phyloP scores from a whole-genome alignment of 2,113 vertebrate species.

The Paradisaea rubra region DNA sequence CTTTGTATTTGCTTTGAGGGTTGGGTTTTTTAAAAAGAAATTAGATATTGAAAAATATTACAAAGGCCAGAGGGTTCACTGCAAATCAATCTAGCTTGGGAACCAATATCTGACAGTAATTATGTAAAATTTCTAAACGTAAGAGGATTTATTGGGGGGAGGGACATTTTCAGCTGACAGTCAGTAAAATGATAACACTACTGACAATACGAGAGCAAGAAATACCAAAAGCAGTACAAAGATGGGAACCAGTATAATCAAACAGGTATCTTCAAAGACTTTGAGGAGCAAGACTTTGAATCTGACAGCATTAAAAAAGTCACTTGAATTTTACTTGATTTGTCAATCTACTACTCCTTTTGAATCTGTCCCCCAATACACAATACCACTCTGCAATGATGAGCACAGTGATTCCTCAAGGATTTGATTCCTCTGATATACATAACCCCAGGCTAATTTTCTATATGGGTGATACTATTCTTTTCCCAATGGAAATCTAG shows the following conservation, averaged over 20 bases:
- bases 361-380: not conserved
- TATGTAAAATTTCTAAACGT: not conserved
- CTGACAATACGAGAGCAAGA: not conserved
- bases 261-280: constrained; percentile 12
- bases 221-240: not conserved
- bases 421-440: constrained; percentile 53
- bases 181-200: not conserved
- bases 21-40: not conserved
- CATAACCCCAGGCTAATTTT: constrained; percentile 62
- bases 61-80: not conserved
- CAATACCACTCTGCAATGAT: not conserved
- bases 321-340: not conserved
- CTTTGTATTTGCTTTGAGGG: not conserved
- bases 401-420: constrained; percentile 46
- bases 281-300: not conserved
- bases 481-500: constrained; percentile 61
- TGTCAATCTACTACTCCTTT: not conserved
- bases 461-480: constrained; percentile 50
- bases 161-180: not conserved
- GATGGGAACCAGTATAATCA: not conserved
- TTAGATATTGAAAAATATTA: not conserved
- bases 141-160: not conserved
- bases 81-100: not conserved
- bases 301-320: not conserved
- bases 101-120: not conserved